A percentile compares a stretch with the other conserved stretches of the same genome.
Evolutionary conservation across 2,888 invertebrate genomes (phyloP).

Genomic region (Conops quadrifasciatus): DNA sequence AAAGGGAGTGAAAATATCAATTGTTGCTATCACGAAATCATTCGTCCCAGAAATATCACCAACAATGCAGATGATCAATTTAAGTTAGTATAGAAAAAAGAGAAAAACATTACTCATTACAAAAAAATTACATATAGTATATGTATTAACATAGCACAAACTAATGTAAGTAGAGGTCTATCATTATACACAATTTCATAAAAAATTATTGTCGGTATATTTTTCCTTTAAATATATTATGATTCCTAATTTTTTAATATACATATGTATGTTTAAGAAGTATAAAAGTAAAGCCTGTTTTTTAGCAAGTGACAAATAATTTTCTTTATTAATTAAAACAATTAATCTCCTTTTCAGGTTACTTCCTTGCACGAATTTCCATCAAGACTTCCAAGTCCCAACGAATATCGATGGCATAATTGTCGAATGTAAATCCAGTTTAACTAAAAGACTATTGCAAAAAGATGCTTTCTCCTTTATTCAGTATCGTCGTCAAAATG

Average conservation of each 20-base stretch:
- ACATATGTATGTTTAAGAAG: too few species aligned
- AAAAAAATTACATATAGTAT: background rate
- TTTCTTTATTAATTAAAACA: background rate
- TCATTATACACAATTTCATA: too few species aligned
- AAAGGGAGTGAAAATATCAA: slow-evolving; percentile 41
- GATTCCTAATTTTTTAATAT: too few species aligned
- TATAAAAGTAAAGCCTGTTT: too few species aligned
- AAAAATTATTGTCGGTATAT: too few species aligned
- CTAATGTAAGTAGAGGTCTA: too few species aligned
- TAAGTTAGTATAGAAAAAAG: slow-evolving; percentile 47
- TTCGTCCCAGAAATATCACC: slow-evolving; percentile 52
- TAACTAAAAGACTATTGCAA: slow-evolving; percentile 51
- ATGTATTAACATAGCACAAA: too few species aligned
- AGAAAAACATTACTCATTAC: too few species aligned
- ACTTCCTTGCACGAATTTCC: slow-evolving; percentile 48
- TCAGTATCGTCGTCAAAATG: slow-evolving; percentile 55
- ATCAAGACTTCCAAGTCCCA: slow-evolving; percentile 51
- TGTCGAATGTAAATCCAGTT: slow-evolving; percentile 60
- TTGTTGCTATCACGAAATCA: slow-evolving; percentile 59
- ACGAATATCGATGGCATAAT: slow-evolving; percentile 50
- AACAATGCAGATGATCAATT: slow-evolving; percentile 51
- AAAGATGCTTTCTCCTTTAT: slow-evolving; percentile 68
- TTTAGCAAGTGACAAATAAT: too few species aligned
- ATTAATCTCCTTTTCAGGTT: slow-evolving; percentile 46
- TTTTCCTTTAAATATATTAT: too few species aligned